Conservation (phyloP, 2,113 vertebrate genomes). For the Miniopterus natalensis region DNA sequence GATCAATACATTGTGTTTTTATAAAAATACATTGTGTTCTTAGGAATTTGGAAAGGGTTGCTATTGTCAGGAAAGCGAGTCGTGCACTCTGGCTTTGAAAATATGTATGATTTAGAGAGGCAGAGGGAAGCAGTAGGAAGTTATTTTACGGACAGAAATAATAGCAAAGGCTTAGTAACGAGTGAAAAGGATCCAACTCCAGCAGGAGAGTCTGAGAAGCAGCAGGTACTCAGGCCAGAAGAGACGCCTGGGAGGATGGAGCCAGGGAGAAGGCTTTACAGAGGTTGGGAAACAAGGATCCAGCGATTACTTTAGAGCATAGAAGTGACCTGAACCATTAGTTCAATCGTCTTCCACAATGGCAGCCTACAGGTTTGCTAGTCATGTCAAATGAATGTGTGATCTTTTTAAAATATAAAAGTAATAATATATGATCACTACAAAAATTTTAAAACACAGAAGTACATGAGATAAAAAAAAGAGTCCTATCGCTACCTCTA, state of each 20-base stretch:
- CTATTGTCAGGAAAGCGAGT: background rate
- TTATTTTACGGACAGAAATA: background rate
- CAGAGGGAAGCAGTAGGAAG: background rate
- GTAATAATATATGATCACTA: background rate
- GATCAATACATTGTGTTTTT: background rate
- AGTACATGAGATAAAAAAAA: background rate
- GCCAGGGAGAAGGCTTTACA: background rate
- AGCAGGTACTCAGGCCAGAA: background rate
- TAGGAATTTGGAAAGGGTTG: background rate
- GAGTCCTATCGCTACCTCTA: background rate
- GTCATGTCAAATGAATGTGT: background rate
- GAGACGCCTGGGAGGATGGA: background rate
- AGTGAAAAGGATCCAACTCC: background rate
- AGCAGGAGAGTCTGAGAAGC: background rate
- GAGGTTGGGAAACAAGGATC: background rate
- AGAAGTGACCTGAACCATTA: background rate
- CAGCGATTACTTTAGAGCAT: background rate
- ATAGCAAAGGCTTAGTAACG: background rate
- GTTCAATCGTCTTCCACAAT: background rate
- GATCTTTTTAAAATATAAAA: background rate
- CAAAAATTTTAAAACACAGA: background rate
- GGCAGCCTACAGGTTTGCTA: background rate
- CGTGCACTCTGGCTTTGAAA: background rate
- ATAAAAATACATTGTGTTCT: background rate
- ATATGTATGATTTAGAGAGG: background rate